Evolutionary conservation across 2,797 vertebrate species (phyloP).

Genomic region (Echiichthys vipera): DNA sequence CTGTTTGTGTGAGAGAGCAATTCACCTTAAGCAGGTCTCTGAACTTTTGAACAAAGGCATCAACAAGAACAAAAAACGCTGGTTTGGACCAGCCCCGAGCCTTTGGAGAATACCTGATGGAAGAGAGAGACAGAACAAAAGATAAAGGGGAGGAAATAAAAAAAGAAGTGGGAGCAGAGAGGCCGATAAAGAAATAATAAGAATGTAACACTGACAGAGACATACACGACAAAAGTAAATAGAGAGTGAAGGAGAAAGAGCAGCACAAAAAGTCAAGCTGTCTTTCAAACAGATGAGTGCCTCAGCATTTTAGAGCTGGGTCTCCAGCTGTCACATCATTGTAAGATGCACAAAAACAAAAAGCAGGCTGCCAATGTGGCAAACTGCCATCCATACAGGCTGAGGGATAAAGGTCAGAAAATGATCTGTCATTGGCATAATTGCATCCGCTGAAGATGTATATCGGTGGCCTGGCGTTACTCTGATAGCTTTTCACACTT

Average conservation of each 20-base stretch:
- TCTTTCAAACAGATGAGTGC: conserved; percentile 65
- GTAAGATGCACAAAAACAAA: conserved; percentile 71
- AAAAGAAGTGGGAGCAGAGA: conserved; percentile 21
- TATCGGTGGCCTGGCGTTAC: conserved; percentile 60
- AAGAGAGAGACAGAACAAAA: conserved; percentile 41
- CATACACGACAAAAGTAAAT: conserved; percentile 39
- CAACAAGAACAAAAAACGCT: conserved; percentile 85
- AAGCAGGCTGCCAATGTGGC: conserved; percentile 55
- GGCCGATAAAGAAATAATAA: conserved; percentile 53
- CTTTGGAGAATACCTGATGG: conserved; percentile 77
- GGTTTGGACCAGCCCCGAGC: conserved; percentile 82
- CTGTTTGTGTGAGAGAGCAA: conserved; percentile 33
- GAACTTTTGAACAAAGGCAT: conserved; percentile 86
- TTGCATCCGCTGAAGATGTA: conserved; percentile 79
- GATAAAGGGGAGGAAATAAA: conserved; percentile 7
- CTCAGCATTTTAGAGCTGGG: conserved; percentile 52
- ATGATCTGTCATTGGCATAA: conserved; percentile 84
- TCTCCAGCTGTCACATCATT: conserved; percentile 51
- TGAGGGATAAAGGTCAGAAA: conserved; percentile 80
- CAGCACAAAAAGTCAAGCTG: conserved; percentile 61
- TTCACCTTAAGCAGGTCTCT: conserved; percentile 85
- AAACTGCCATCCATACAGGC: conserved; percentile 55
- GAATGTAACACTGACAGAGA: conserved; percentile 48
- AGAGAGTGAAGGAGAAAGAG: conserved; percentile 43
- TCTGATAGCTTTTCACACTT: conserved; percentile 86